Base-by-base conservation (phyloP, 2,888 invertebrate species). In the Fabriciana adippe region DNA sequence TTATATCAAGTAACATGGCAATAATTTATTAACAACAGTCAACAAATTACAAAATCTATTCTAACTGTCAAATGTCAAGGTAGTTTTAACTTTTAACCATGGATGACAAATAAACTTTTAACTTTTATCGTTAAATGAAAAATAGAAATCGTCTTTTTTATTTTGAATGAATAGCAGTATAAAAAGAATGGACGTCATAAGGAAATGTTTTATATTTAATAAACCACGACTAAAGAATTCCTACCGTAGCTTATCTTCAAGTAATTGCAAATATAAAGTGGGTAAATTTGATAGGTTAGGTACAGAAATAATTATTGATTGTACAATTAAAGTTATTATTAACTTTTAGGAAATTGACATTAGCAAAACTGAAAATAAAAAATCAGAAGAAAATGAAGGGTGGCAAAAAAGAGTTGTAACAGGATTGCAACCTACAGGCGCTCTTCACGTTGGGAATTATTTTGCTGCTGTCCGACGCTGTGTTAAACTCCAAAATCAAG, bases 361-460 rank as follows among this genome's bases (percentile, higher is more conserved):
- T 8, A 65, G 11, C 45, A 48, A 56, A 18, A 15, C 26, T 55
- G 65, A 31, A 35, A 48, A 59, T 6, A 62, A 41, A 21, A 53
- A 54, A 14, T 15, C 8, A 18, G 18, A 60, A 50, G 26, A 47
- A 31, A 53, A 3, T 26, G 48, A 61, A 26, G 69, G 74, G 50
- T 95, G 94, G 93, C 93, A 93, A 6, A 93, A 90, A 66, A 94
- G 94, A 77, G 93, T 98, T 78, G 97, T 99, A 79, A 97, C 99
- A 0, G 99, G 99, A 15, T 96, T 99, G 81, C 99, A 99, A 90
- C 99, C 99, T 0, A 99, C 99, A 0, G 99, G 99, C 18, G 92
- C 94, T 4, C 93, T 99, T 70, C 99, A 99, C 88, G 92, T 99
- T 62, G 99, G 99, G 14, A 99, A 99, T 93, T 99, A 99, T 92